Evolutionary conservation across 2,888 invertebrate genomes (phyloP), one percentile per base, ranked within the genome.

Genomic region (Agrotis segetum): DNA sequence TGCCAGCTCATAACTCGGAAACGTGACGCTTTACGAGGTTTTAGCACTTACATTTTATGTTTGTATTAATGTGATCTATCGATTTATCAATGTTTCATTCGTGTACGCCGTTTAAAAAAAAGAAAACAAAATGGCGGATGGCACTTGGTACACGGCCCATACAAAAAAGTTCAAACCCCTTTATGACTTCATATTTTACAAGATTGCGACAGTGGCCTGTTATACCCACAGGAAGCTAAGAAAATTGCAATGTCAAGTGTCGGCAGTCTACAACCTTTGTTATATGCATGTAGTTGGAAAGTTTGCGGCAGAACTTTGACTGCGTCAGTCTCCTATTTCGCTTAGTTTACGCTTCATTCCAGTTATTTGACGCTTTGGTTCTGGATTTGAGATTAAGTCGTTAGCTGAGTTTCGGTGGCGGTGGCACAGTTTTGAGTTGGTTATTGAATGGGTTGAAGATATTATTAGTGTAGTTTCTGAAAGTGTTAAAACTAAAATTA

Each of bases 181-280:
- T 40, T 40, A 40, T 11, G 11, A 11, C 40, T 40, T 11, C 24
- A n/a, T n/a, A n/a, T 9, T 40, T 40, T 9, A 40, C 40, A 40
- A 40, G 9, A 40, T 40, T 40, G 40, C 40, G 9, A 40, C 1
- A 40, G 40, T 11, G 11, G 40, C 40, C 40, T 0, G 1, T 40
- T 40, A 40, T 40, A 40, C 9, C 40, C 40, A 9, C 40, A 40
- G 84, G 82, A 85, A 84, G 83, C 83, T 82, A 71, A 81, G 86
- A 84, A 89, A 91, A 90, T 89, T 90, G 91, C 91, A 89, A 84
- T 87, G 90, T 88, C 88, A 88, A 86, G 88, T 84, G 86, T 73
- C 75, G 81, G 79, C 77, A 77, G 83, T 86, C 82, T 81, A 84
- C 85, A 84, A 84, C 81, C 78, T 80, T 56, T 34, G 56, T 56